Percentiles rank a stretch among this genome's conserved stretches.
These are phyloP conservation scores for Euthynnus affinis DNA, from an alignment of 2,797 vertebrate genomes.

Conservation along the genomic window DNA sequence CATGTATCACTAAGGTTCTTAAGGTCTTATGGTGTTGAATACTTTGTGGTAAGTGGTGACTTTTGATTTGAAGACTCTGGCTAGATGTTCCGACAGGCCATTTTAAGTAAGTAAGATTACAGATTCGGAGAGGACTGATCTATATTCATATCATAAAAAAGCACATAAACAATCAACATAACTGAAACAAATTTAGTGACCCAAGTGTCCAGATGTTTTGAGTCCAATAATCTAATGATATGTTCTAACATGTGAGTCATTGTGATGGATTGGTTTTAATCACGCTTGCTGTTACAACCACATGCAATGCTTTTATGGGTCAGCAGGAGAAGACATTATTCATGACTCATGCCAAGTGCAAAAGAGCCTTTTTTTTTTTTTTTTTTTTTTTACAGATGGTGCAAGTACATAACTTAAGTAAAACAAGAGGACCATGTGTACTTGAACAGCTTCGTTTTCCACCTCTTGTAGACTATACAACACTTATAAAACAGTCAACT, in stretches of 20 bases:
- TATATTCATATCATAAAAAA: not conserved
- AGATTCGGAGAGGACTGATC: not conserved
- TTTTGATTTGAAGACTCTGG: conserved; percentile 2
- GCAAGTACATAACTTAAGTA: not conserved
- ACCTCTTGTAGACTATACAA: not conserved
- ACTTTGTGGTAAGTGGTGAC: conserved; percentile 9
- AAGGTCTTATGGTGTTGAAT: not conserved
- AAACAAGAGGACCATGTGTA: not conserved
- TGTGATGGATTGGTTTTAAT: conserved; percentile 20
- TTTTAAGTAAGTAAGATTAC: not conserved
- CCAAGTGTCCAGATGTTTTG: not conserved
- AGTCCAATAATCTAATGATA: not conserved
- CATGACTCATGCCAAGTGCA: not conserved
- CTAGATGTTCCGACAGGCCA: not conserved
- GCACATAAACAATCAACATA: not conserved
- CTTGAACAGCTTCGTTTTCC: not conserved
- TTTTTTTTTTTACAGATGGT: conserved; percentile 4
- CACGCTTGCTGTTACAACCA: not conserved
- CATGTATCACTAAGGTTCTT: not conserved
- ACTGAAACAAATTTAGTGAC: not conserved
- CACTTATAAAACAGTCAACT: too few relatives aligned
- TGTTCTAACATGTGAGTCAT: conserved; percentile 10
- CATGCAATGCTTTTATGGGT: not conserved
- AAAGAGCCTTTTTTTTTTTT: not conserved
- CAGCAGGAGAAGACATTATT: conserved; percentile 10